Evolutionary conservation across 2,888 invertebrate species (phyloP), one percentile per base, ranked within the genome.

Genomic region (Amorpha juglandis): DNA sequence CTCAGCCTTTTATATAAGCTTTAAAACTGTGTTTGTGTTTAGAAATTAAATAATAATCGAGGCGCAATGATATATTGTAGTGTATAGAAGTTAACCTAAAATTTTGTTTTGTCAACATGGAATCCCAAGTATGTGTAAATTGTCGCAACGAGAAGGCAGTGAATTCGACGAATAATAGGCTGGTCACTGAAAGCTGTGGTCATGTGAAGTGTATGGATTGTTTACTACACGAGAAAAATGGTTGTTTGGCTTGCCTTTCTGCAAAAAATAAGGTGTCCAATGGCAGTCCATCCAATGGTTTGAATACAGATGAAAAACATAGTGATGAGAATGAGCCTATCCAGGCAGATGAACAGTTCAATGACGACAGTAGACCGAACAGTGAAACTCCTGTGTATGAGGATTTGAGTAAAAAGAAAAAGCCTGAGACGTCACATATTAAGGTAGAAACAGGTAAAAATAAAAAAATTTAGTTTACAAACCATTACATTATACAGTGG

Each of bases 171-270:
- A 87, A 92, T 67, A 95, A 95, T 77, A 92, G 97, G 65, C 87
- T 97, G 65, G 95, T 97, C 16, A 95, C 95, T 63, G 97, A 97
- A 81, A 94, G 93, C 63, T 97, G 97, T 84, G 97, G 97, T 3
- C 97, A 97, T 82, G 93, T 93, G 66, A 97, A 97, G 87, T 97
- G 97, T 84, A 95, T 97, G 75, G 88, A 94, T 71, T 97, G 97
- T 81, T 89, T 97, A 53, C 81, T 97, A 45, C 89, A 93, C 21
- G 97, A 97, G 80, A 95, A 95, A 72, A 87, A 93, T 48, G 95
- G 95, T 14, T 97, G 97, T 79, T 86, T 90, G 70, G 93, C 94
- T 72, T 96, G 96, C 78, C 69, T 67, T 9, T 4, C 21, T 14
- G 51, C 50, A 12, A 50, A 48, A 48, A 67, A 64, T 33, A n/a